Conservation (phyloP, 1,140 invertebrate genomes). For the Eupeodes corollae region DNA sequence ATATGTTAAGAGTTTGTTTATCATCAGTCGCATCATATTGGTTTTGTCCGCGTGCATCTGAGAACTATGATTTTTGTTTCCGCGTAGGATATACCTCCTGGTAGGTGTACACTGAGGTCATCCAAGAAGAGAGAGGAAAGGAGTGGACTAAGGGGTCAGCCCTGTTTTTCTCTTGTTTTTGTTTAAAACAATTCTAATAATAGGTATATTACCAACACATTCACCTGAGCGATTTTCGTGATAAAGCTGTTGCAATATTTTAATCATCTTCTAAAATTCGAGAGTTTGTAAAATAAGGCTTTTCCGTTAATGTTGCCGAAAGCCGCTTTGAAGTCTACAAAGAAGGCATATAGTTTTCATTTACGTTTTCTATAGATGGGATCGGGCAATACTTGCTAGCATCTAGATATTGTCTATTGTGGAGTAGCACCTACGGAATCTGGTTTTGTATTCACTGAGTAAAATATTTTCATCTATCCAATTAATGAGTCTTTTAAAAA, state of each 20-base stretch:
- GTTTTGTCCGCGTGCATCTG: no score
- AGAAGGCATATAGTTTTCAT: background rate
- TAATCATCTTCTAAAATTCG: background rate
- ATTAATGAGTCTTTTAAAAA: background rate
- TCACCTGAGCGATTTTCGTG: no score
- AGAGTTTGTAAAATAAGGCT: background rate
- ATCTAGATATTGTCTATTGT: background rate
- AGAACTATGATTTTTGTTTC: background rate
- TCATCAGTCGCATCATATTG: background rate
- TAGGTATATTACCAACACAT: background rate
- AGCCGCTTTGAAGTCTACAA: background rate
- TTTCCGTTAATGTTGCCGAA: background rate
- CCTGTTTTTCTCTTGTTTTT: background rate
- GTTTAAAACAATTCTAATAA: background rate
- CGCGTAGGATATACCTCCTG: no score
- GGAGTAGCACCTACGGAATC: no score
- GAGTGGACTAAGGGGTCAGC: background rate
- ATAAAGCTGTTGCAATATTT: no score
- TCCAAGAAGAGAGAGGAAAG: no score
- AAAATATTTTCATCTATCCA: background rate
- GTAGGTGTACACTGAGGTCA: no score
- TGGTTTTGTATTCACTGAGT: background rate
- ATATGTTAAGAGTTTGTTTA: background rate
- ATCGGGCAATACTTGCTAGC: background rate
- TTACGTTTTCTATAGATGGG: background rate